Evolutionary conservation across 2,888 invertebrate genomes (phyloP).

Genomic region (Drosophila melanosoma): DNA sequence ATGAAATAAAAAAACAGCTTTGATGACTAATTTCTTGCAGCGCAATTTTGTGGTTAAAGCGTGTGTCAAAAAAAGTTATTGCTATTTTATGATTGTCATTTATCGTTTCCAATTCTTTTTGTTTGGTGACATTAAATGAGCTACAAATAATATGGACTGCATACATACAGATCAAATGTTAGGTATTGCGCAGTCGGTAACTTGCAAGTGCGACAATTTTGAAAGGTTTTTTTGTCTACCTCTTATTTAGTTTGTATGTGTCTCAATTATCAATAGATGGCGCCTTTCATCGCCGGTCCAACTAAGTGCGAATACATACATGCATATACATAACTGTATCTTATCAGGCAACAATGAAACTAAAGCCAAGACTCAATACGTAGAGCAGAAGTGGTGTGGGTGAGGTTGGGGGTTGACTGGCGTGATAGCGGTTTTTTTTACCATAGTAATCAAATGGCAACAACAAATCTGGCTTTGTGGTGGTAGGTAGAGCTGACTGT

Average conservation of each 20-base stretch:
- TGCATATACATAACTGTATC: slow-evolving; percentile 40
- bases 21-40: slow-evolving; percentile 52
- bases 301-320: slow-evolving; percentile 5
- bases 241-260: slow-evolving; percentile 21
- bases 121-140: slow-evolving; percentile 31
- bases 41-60: slow-evolving; percentile 24
- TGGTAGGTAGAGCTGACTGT: slow-evolving; percentile 21
- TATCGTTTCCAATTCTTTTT: slow-evolving; percentile 6
- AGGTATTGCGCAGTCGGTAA: neutral
- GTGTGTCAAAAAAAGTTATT: slow-evolving; percentile 6
- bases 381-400: slow-evolving; percentile 1
- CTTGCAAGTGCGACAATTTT: neutral
- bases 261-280: slow-evolving; percentile 32
- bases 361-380: slow-evolving; percentile 25
- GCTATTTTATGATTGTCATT: slow-evolving; percentile 12
- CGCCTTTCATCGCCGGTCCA: slow-evolving; percentile 32
- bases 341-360: slow-evolving; percentile 56
- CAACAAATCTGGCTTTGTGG: slow-evolving; percentile 57
- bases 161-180: slow-evolving; percentile 3
- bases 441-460: slow-evolving; percentile 64
- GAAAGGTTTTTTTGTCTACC: neutral
- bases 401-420: slow-evolving; percentile 1
- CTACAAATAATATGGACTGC: slow-evolving; percentile 14
- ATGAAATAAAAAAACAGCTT: slow-evolving; percentile 2
- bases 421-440: slow-evolving; percentile 50